Percentiles rank a stretch among this genome's conserved stretches.
These are phyloP conservation scores for Hemicordylus capensis DNA, from an alignment of 2,113 vertebrate species.

Conservation along the genomic window DNA sequence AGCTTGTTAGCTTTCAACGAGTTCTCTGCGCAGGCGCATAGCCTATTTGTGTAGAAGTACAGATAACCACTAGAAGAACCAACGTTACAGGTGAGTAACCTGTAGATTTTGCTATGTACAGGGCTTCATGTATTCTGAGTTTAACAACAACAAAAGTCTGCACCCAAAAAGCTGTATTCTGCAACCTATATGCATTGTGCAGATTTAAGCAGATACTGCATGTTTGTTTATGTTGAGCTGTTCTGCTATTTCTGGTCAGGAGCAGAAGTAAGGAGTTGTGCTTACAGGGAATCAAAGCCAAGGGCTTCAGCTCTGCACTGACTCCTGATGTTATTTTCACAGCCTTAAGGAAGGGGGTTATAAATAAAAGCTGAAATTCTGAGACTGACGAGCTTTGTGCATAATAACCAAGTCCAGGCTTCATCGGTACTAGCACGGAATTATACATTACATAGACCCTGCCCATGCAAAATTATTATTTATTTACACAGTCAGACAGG, in stretches of 20 bases:
- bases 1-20: no score
- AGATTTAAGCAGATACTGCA: background rate
- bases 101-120: no score
- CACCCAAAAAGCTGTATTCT: background rate
- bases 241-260: background rate
- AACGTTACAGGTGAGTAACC: no score
- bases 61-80: no score
- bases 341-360: no score
- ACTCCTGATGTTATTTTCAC: background rate
- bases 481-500: no score
- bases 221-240: background rate
- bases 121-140: background rate
- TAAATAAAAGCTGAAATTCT: background rate
- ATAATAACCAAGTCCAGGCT: background rate
- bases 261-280: background rate
- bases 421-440: background rate
- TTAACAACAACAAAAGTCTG: background rate
- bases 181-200: background rate
- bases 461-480: background rate
- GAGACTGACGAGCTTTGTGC: background rate
- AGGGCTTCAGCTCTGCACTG: no score
- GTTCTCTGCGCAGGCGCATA: no score
- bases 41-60: no score
- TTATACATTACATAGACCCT: background rate
- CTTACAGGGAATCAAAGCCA: background rate